Base-by-base conservation (phyloP, 2,797 vertebrate species). In the Coregonus sp. region DNA sequence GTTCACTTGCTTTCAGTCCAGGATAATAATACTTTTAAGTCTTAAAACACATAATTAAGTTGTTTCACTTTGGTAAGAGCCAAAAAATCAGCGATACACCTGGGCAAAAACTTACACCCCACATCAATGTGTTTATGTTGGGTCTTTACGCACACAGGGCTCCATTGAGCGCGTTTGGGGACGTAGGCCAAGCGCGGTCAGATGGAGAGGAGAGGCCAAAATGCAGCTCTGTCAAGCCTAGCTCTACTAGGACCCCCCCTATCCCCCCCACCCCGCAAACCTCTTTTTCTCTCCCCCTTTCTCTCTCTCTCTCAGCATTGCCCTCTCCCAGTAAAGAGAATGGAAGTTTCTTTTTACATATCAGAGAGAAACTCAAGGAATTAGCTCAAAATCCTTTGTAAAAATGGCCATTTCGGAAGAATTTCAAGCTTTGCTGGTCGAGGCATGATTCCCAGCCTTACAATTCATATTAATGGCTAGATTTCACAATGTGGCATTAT, bases 401-500 rank as follows among this genome's bases (percentile, higher is more conserved):
- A 96, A 94, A 89, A 91, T 92, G 94, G 94, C 92, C 80, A 87
- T 95, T 93, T 93, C 90, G 88, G 91, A 92, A 91, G 95, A 95
- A 96, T 96, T 94, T 94, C 93, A 89, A 95, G 94, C 94, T 95
- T 94, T 93, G 92, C 90, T 92, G 93, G 94, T 94, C 96, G 94
- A 95, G 94, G 94, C 92, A 61, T 94, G 93, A 96, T 94, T 95
- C 93, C 92, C 91, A 90, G 92, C 92, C 95, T 95, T 93, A 95
- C 95, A 96, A 96, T 96, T 96, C 96, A 95, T 95, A 95, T 97
- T 96, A 96, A 96, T 94, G 94, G 93, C 31, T 95, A 96, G 95
- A 97, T 97, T 96, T 96, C 94, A 95, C 95, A 95, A 94, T 92
- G 94, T 95, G 95, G 95, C 94, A 97, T 98, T 97, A 98, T 98